phyloP scores from a whole-genome alignment of 2,113 vertebrate genomes.

The Pseudorasbora parva region DNA sequence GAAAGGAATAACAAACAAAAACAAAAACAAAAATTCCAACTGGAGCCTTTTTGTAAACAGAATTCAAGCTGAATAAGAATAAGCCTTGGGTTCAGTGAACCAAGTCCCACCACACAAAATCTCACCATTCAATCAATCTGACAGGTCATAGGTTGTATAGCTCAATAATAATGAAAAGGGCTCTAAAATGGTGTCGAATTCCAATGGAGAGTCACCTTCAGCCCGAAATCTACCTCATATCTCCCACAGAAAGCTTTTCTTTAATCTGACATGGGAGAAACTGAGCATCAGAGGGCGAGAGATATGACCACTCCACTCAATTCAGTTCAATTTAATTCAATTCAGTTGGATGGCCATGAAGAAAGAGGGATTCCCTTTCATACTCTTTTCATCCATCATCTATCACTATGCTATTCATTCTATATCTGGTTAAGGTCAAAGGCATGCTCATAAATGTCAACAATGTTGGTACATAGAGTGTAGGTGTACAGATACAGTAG shows the following conservation, averaged over 20 bases:
- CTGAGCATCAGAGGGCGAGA: slow-evolving; percentile 7
- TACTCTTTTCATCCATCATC: slow-evolving; percentile 8
- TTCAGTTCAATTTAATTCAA: slow-evolving; percentile 19
- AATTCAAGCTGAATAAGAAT: slow-evolving; percentile 5
- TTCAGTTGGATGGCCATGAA: slow-evolving; percentile 15
- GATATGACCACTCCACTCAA: neutral
- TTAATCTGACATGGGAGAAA: slow-evolving; percentile 39
- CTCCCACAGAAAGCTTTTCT: slow-evolving; percentile 6
- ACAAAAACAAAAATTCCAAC: neutral
- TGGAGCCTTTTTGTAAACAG: neutral
- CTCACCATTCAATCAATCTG: slow-evolving; percentile 31
- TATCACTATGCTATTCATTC: neutral
- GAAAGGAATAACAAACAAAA: neutral
- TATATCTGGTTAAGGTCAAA: slow-evolving; percentile 11
- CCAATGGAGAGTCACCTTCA: slow-evolving; percentile 19
- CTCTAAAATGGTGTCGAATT: slow-evolving; percentile 17
- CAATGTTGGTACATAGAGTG: neutral
- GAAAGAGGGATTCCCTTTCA: neutral
- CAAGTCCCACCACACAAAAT: neutral
- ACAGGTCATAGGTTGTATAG: slow-evolving; percentile 33
- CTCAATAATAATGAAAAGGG: slow-evolving; percentile 37
- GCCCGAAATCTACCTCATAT: neutral
- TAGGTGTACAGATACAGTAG: neutral
- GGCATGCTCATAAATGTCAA: neutral
- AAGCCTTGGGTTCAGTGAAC: neutral